These are phyloP conservation scores for Ceuthmochares aereus DNA, from an alignment of 2,113 vertebrate species.

Conservation along the genomic window DNA sequence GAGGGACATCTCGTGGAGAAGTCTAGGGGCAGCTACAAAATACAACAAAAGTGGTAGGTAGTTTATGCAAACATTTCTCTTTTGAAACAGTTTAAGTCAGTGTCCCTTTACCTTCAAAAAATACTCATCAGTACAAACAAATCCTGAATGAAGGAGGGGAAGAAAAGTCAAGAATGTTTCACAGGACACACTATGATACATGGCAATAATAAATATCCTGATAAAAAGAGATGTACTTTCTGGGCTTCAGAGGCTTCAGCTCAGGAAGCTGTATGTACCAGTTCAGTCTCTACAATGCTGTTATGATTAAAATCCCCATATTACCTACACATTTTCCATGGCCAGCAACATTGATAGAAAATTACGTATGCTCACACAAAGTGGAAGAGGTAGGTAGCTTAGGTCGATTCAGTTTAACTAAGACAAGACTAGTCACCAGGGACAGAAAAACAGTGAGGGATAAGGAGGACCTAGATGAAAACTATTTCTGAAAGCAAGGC, in stretches of 20 bases:
- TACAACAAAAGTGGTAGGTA: not conserved
- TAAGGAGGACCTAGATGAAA: not conserved
- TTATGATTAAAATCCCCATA: not conserved
- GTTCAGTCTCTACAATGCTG: not conserved
- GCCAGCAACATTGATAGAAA: fast-evolving
- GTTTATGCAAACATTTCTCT: not conserved
- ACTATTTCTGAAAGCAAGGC: not conserved
- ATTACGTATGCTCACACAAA: fast-evolving
- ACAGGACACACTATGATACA: not conserved
- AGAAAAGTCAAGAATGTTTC: not conserved
- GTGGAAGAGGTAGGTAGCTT: not conserved
- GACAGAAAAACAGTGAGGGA: not conserved
- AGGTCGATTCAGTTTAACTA: not conserved
- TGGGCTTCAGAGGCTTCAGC: not conserved
- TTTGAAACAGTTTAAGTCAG: not conserved
- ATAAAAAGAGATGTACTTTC: not conserved
- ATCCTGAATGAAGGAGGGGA: not conserved
- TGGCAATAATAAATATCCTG: fast-evolving
- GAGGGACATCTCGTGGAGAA: not conserved
- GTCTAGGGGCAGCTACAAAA: not conserved
- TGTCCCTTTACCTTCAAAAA: not conserved
- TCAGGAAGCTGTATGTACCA: not conserved
- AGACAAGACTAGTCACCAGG: not conserved
- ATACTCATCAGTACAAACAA: not conserved
- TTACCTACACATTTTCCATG: not conserved